Conservation (phyloP, 2,113 vertebrate genomes). For the Piliocolobus tephrosceles region DNA sequence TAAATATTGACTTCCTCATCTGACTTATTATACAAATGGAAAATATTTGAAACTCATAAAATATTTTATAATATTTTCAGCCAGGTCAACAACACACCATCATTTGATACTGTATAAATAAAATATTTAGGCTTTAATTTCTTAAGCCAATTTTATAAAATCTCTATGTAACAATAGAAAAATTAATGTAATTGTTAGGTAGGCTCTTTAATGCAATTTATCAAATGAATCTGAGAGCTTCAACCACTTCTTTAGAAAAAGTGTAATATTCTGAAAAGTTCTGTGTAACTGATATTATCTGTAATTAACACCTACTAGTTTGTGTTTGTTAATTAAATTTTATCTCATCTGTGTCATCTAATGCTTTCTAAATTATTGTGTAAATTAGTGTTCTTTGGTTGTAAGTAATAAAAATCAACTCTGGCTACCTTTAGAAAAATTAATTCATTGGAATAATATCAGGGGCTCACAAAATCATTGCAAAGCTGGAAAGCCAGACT, state of each 20-base stretch:
- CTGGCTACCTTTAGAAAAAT: background rate
- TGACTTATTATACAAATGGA: constrained; percentile 41
- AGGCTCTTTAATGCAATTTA: constrained; percentile 2
- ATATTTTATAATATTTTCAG: constrained; percentile 35
- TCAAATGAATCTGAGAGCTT: constrained; percentile 1
- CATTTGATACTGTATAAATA: background rate
- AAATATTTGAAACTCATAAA: constrained; percentile 46
- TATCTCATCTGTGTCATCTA: background rate
- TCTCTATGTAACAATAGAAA: background rate
- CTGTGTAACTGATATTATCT: background rate
- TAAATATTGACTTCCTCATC: constrained; percentile 57
- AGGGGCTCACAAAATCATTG: background rate
- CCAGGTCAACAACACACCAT: background rate
- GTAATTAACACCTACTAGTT: background rate
- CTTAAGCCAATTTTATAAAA: constrained; percentile 26
- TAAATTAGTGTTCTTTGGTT: constrained; percentile 6
- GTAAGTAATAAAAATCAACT: background rate
- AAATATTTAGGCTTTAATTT: background rate
- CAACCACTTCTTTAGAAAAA: background rate
- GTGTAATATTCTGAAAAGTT: background rate
- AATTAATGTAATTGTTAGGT: background rate
- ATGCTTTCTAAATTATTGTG: background rate
- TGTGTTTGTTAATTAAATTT: background rate
- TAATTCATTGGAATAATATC: background rate
- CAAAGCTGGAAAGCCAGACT: background rate